Evolutionary conservation across 92 coral and sea anemone species (phyloP).

Genomic region (Palythoa grandiflora): DNA sequence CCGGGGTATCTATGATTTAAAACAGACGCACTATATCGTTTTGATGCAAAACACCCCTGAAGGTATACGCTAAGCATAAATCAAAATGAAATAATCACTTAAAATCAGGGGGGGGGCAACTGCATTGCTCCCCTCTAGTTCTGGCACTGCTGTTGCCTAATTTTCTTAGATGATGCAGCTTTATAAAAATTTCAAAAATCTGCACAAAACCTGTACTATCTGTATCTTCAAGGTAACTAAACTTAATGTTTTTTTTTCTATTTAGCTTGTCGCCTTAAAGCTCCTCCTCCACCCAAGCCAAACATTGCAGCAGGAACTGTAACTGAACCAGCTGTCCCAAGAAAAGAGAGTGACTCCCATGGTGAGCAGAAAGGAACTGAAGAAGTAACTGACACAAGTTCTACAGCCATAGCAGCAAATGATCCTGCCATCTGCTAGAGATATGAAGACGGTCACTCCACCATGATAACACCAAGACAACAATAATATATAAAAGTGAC

Average conservation of each 20-base stretch:
- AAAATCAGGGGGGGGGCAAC: too few relatives aligned
- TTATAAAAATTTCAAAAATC: too few relatives aligned
- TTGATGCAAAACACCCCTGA: too few relatives aligned
- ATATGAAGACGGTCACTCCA: background rate
- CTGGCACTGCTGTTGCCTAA: too few relatives aligned
- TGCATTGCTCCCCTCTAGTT: too few relatives aligned
- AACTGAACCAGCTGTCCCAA: background rate
- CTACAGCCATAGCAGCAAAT: background rate
- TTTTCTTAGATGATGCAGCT: too few relatives aligned
- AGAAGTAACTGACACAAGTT: background rate
- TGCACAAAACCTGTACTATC: too few relatives aligned
- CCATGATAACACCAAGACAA: background rate
- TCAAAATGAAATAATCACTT: too few relatives aligned
- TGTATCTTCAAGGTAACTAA: background rate
- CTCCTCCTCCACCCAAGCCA: background rate
- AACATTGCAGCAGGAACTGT: background rate
- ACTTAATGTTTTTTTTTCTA: background rate
- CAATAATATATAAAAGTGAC: background rate
- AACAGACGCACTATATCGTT: too few relatives aligned
- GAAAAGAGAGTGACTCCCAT: background rate
- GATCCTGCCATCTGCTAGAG: background rate
- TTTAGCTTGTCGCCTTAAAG: constrained; percentile 1
- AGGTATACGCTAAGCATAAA: too few relatives aligned
- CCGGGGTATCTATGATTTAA: too few relatives aligned
- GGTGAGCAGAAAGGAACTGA: background rate